Evolutionary conservation across 2,888 invertebrate genomes (phyloP).

Genomic region (Ormyrus nitidulus): DNA sequence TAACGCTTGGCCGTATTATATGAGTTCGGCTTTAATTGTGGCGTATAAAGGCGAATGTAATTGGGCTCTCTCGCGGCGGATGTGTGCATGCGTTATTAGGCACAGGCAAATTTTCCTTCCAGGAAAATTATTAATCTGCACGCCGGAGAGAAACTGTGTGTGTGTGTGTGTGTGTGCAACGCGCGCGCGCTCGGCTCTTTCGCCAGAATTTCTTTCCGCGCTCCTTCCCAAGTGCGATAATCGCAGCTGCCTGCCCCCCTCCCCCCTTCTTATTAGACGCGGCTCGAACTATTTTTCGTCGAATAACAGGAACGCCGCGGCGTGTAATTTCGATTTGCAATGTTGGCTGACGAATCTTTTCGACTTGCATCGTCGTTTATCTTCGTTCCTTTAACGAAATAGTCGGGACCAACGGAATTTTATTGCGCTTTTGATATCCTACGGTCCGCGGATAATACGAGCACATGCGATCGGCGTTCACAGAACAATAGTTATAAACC

Average conservation of each 20-base stretch:
- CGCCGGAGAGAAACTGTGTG: too few relatives aligned
- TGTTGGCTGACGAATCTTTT: too few relatives aligned
- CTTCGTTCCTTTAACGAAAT: too few relatives aligned
- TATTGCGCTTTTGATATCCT: too few relatives aligned
- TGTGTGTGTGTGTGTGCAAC: not conserved
- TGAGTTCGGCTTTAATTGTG: slow-evolving; percentile 18
- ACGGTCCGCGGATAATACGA: not conserved
- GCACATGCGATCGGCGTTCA: slow-evolving; percentile 58
- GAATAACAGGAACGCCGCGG: too few relatives aligned
- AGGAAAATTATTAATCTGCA: slow-evolving; percentile 43
- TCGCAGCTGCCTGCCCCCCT: not conserved
- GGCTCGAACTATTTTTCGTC: not conserved
- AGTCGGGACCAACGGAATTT: too few relatives aligned
- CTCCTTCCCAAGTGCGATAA: not conserved
- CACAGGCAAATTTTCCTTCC: slow-evolving; percentile 21
- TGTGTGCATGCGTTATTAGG: slow-evolving; percentile 8
- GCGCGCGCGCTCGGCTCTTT: slow-evolving; percentile 3
- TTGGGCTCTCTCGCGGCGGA: slow-evolving; percentile 5
- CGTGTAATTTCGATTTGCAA: too few relatives aligned
- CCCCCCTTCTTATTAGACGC: not conserved
- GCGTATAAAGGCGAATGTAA: slow-evolving; percentile 18
- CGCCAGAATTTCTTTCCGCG: not conserved
- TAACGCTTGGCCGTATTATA: not conserved
- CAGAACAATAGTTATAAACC: slow-evolving; percentile 57
- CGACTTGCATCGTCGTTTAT: too few relatives aligned